Conservation (phyloP, 2,797 vertebrate genomes). For the Cheracebus regulus region DNA sequence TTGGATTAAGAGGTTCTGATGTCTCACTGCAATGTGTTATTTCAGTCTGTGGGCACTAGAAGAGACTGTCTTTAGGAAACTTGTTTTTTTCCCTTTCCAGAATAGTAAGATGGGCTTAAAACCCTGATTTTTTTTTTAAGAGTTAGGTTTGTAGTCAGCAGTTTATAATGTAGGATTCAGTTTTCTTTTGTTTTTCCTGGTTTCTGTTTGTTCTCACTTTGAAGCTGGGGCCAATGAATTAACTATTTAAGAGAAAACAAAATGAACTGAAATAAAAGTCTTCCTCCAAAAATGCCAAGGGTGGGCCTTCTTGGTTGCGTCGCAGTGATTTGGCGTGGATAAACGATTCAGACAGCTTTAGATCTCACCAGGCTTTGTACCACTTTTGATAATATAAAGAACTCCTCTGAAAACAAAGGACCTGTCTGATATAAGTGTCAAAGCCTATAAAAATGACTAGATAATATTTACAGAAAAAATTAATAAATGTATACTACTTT, state of each 20-base stretch:
- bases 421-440: neutral
- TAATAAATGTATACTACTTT: neutral
- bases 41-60: slow-evolving; percentile 33
- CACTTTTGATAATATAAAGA: slow-evolving; percentile 32
- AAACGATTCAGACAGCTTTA: neutral
- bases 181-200: neutral
- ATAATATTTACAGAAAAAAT: neutral
- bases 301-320: neutral
- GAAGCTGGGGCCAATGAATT: slow-evolving; percentile 49
- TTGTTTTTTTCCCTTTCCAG: slow-evolving; percentile 44
- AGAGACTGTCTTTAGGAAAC: slow-evolving; percentile 34
- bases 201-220: slow-evolving; percentile 35
- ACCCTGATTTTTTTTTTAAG: neutral
- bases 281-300: neutral
- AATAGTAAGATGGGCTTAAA: slow-evolving; percentile 6
- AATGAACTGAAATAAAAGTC: slow-evolving; percentile 52
- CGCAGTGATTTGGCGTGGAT: neutral
- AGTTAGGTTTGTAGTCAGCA: neutral
- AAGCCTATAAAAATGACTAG: slow-evolving; percentile 6
- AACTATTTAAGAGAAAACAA: slow-evolving; percentile 36
- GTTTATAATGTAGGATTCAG: neutral
- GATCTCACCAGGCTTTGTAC: neutral
- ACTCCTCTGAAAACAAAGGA: slow-evolving; percentile 52
- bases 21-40: slow-evolving; percentile 54
- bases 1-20: slow-evolving; percentile 69